phyloP scores from a whole-genome alignment of 2,888 invertebrate genomes.

The Theodoxus fluviatilis region DNA sequence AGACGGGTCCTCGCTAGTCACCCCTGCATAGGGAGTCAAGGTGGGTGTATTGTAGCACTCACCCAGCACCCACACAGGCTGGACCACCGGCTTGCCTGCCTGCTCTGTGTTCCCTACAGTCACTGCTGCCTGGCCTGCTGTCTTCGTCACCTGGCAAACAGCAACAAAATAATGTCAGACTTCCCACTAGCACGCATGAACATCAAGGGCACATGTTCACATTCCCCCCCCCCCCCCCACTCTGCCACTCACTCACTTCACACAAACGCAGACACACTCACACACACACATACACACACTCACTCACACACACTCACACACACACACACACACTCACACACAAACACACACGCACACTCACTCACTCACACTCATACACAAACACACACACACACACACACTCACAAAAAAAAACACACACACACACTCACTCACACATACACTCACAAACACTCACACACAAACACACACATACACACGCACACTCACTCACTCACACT shows the following conservation, averaged over 20 bases:
- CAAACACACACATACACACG: no score
- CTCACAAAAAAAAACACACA: not conserved
- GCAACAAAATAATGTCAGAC: no score
- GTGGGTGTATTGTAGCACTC: no score
- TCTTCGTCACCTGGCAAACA: no score
- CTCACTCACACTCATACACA: constrained; percentile 9
- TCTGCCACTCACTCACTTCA: not conserved
- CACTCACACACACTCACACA: constrained; percentile 16
- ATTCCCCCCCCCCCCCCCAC: not conserved
- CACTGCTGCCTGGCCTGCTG: no score
- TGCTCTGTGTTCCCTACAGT: no score
- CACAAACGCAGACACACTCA: not conserved
- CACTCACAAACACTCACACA: no score
- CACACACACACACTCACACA: constrained; percentile 4
- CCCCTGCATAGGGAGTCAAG: no score
- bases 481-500: no score
- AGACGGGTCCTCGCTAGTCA: no score
- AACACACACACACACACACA: constrained; percentile 14
- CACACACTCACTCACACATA: constrained; percentile 14
- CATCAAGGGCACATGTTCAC: not conserved
- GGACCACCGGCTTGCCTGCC: no score
- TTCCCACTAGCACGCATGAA: not conserved
- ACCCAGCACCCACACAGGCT: no score
- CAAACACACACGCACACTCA: not conserved
- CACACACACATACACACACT: constrained; percentile 16